Evolutionary conservation across 2,888 invertebrate species (phyloP), one percentile per base, ranked within the genome.

Genomic region (Limenitis camilla): DNA sequence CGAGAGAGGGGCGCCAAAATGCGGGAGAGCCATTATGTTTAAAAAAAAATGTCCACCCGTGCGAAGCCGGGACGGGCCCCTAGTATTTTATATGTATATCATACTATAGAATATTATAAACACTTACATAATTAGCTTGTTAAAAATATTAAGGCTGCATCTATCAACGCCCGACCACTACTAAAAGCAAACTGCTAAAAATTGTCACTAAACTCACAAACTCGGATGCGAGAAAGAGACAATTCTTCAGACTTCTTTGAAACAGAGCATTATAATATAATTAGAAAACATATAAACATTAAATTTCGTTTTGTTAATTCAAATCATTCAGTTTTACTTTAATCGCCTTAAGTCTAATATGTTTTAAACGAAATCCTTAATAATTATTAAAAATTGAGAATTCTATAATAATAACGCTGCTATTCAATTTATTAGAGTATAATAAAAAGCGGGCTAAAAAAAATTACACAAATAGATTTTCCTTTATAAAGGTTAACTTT

Each of bases 391-490:
- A n/a, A n/a, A n/a, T n/a, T n/a, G n/a, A n/a, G n/a, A n/a, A 36
- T 29, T 10, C 42, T 30, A 28, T 45, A 41, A 41, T 10, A 41
- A 36, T 39, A 43, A 44, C 11, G 27, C 30, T 40, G 8, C n/a
- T 4, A 10, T n/a, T 6, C 1, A 36, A 27, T 36, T 41, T 11
- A 39, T 27, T 39, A 40, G 30, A 31, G 39, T 33, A 43, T 9
- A 32, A 40, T 36, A 46, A 39, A 30, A 33, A 42, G 45, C 33
- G 27, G 11, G 38, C 8, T 19, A 40, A 52, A 40, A 53, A 40
- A 55, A 49, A 42, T 55, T 41, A 55, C 49, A 51, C 48, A 43
- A 49, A 54, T 54, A 51, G 36, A 33, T 44, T 48, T 54, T 46
- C 45, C 36, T 39, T 46, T 41, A 47, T 40, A 10, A 31, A 42